These are phyloP conservation scores for Drosophila subquinaria DNA, from an alignment of 2,888 invertebrate species.

Conservation along the genomic window DNA sequence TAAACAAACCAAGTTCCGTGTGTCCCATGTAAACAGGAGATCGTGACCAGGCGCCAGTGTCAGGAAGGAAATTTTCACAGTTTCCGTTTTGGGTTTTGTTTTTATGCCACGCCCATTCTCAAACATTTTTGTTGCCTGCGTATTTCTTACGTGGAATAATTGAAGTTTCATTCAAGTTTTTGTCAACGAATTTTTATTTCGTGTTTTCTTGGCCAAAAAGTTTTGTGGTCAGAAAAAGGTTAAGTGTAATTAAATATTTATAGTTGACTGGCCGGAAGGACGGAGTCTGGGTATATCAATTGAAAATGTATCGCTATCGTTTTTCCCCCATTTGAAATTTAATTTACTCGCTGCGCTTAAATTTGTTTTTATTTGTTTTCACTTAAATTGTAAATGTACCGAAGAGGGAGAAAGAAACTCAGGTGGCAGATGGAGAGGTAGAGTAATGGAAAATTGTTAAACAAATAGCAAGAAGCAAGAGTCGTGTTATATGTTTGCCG, in stretches of 20 bases:
- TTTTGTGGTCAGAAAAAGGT: constrained; percentile 71
- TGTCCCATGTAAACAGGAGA: constrained; percentile 69
- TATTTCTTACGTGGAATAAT: constrained; percentile 81
- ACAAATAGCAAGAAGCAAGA: constrained; percentile 48
- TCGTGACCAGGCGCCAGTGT: constrained; percentile 68
- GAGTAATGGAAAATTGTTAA: constrained; percentile 56
- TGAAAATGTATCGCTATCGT: constrained; percentile 63
- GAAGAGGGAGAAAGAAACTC: not conserved
- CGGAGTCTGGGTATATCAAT: constrained; percentile 52
- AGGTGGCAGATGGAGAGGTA: not conserved
- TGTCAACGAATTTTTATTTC: constrained; percentile 34
- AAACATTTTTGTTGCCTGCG: constrained; percentile 44
- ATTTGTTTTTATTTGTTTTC: constrained; percentile 67
- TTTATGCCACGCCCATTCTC: constrained; percentile 35
- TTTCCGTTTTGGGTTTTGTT: constrained; percentile 12
- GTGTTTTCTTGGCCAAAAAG: constrained; percentile 32
- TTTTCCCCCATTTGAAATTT: constrained; percentile 37
- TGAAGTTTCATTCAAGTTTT: constrained; percentile 77
- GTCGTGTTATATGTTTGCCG: constrained; percentile 15
- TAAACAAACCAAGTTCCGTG: constrained; percentile 45
- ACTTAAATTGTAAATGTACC: constrained; percentile 67
- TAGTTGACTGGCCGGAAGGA: constrained; percentile 45
- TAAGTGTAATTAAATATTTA: constrained; percentile 77
- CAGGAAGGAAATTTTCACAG: constrained; percentile 23
- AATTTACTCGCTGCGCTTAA: constrained; percentile 64